Evolutionary conservation across 2,113 vertebrate species (phyloP).

Genomic region (Neotoma lepida): DNA sequence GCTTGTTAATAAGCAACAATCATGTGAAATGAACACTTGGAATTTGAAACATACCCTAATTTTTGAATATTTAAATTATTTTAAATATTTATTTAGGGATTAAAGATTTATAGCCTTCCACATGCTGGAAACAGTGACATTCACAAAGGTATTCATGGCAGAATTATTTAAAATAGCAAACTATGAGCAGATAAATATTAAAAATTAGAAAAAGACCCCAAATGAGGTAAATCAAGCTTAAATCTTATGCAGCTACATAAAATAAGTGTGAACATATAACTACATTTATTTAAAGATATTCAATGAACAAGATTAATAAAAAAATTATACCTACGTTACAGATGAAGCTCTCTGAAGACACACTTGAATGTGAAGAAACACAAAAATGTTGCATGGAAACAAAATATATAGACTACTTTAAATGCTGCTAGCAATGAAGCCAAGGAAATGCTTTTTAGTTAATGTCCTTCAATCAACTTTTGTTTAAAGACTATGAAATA

Average conservation of each 20-base stretch:
- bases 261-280: slow-evolving; percentile 52
- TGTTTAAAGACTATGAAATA: neutral
- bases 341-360: slow-evolving; percentile 15
- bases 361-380: neutral
- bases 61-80: slow-evolving; percentile 41
- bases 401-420: neutral
- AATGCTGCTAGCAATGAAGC: neutral
- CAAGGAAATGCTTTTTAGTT: neutral
- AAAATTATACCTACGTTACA: neutral
- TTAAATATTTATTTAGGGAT: slow-evolving; percentile 54
- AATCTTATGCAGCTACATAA: slow-evolving; percentile 17
- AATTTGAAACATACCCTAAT: neutral
- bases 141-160: slow-evolving; percentile 20
- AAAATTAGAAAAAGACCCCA: slow-evolving; percentile 18
- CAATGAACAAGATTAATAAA: slow-evolving; percentile 19
- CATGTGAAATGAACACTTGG: neutral
- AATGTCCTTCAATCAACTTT: neutral
- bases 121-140: slow-evolving; percentile 20
- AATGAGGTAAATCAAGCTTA: slow-evolving; percentile 9
- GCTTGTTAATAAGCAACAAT: neutral
- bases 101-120: neutral
- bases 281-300: slow-evolving; percentile 49
- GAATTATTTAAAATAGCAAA: slow-evolving; percentile 59
- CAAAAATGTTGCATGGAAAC: neutral
- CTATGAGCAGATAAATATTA: slow-evolving; percentile 35